These are phyloP conservation scores for Porites australiensis DNA, from an alignment of 64 coral and sea anemone species.

Conservation along the genomic window DNA sequence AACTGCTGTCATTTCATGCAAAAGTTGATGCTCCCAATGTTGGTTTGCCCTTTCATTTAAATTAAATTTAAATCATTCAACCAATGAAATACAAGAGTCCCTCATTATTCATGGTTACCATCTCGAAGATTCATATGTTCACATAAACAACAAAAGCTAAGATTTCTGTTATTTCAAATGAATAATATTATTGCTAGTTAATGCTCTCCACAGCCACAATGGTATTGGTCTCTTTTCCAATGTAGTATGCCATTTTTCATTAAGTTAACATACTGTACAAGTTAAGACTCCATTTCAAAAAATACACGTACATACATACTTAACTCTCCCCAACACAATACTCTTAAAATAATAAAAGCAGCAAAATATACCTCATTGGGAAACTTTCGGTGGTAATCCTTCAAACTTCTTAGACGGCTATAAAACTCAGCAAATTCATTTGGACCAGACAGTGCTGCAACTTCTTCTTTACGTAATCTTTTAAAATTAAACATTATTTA, in stretches of 20 bases:
- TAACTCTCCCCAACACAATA: background rate
- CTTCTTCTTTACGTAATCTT: slow-evolving; percentile 95
- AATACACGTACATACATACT: background rate
- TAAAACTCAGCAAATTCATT: slow-evolving; percentile 99
- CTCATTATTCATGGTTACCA: too few relatives aligned
- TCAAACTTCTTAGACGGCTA: slow-evolving; percentile 86
- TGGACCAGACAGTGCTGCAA: slow-evolving; percentile 91
- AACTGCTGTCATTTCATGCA: too few relatives aligned
- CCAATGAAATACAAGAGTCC: too few relatives aligned
- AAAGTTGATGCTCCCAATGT: too few relatives aligned
- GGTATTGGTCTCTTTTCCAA: too few relatives aligned
- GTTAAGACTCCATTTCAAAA: too few relatives aligned
- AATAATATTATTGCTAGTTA: too few relatives aligned
- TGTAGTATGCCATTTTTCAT: too few relatives aligned
- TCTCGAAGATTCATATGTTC: background rate
- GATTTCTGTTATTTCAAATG: background rate
- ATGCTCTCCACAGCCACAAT: too few relatives aligned
- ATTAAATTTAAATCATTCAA: too few relatives aligned
- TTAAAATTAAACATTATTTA: background rate
- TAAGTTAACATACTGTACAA: too few relatives aligned
- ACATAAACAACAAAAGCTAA: background rate
- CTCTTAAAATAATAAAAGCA: background rate
- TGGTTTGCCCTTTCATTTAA: too few relatives aligned
- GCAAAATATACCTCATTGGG: slow-evolving; percentile 91
- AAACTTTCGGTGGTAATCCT: slow-evolving; percentile 98